Base-by-base conservation (phyloP, 2,888 invertebrate species). In the Matsumyia berberina region DNA sequence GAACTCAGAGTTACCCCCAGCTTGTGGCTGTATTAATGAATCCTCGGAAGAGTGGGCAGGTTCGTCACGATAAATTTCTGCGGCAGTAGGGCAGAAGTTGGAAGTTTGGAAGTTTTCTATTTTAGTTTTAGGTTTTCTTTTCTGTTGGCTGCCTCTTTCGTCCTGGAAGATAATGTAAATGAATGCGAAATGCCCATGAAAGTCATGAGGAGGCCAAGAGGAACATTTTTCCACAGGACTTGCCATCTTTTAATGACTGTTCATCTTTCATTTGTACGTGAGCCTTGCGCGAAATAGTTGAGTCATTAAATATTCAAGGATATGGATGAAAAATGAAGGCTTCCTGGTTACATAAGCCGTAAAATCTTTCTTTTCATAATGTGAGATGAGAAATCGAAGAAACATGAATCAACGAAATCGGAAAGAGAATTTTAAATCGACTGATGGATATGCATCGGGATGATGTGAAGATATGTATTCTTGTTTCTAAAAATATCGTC, bases 301-400 rank as follows among this genome's bases (percentile, higher is more conserved):
- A 64, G 46, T 64, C 46, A 35, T 35, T 44, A 31, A 60, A 42
- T 12, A 24, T 9, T 29, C 37, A 35, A 29, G 15, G 58, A 37
- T 37, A 33, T 51, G 15, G 4, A 64, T 15, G 31, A 15, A 44
- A 9, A 24, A 44, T 49, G n/a, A 49, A n/a, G 19, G 29, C 11
- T 51, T 66, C 39, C 19, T 5, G 15, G n/a, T 24, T 8, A 1
- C n/a, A n/a, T n/a, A 37, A 57, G 35, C 17, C 19, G 24, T 58
- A 39, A 58, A 24, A 24, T 58, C 9, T 17, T 11, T 12, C 12
- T 8, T 39, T 7, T 15, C 0, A 0, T 24, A 46, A 24, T 42
- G 12, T 24, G 42, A 31, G 9, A 44, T 39, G 24, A 57, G 24
- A 57, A 57, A 39, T 24, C 24, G 24, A 39, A 24, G 7, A 37